Percentiles rank a stretch among this genome's conserved stretches.
These are phyloP conservation scores for Morelia viridis DNA, from an alignment of 2,797 vertebrate species.

Conservation along the genomic window DNA sequence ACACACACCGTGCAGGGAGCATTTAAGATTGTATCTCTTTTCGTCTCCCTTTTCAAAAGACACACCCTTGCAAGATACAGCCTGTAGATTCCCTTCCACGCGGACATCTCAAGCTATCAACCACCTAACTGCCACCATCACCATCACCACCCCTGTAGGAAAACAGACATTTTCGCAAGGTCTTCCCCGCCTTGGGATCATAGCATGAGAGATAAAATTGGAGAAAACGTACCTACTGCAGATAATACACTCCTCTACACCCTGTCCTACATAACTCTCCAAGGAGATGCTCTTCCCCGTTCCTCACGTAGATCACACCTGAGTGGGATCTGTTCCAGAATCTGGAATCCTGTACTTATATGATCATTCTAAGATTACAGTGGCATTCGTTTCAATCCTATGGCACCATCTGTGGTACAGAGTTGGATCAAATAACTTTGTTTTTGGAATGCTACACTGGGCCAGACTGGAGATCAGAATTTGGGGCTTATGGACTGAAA, in stretches of 20 bases:
- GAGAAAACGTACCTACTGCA: slow-evolving; percentile 16
- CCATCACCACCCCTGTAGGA: background rate
- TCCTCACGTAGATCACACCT: slow-evolving; percentile 11
- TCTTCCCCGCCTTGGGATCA: slow-evolving; percentile 52
- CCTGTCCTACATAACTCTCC: background rate
- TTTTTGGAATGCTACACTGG: background rate
- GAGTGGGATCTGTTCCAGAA: background rate
- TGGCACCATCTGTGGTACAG: background rate
- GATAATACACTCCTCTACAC: background rate
- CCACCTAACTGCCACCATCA: slow-evolving; percentile 33
- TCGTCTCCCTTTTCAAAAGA: background rate
- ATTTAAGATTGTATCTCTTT: slow-evolving; percentile 20
- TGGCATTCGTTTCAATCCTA: background rate
- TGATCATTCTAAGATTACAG: background rate
- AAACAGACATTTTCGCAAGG: slow-evolving; percentile 15
- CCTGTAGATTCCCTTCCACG: slow-evolving; percentile 19
- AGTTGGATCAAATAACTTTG: background rate
- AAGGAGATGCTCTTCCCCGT: background rate
- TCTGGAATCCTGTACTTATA: background rate
- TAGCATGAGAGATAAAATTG: background rate
- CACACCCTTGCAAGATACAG: slow-evolving; percentile 28
- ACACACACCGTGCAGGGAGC: background rate
- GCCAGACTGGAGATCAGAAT: background rate
- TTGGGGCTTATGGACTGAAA: background rate
- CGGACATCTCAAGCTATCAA: slow-evolving; percentile 56